These are phyloP conservation scores for Augochlorella aurata DNA, from an alignment of 2,888 invertebrate genomes.

Conservation along the genomic window DNA sequence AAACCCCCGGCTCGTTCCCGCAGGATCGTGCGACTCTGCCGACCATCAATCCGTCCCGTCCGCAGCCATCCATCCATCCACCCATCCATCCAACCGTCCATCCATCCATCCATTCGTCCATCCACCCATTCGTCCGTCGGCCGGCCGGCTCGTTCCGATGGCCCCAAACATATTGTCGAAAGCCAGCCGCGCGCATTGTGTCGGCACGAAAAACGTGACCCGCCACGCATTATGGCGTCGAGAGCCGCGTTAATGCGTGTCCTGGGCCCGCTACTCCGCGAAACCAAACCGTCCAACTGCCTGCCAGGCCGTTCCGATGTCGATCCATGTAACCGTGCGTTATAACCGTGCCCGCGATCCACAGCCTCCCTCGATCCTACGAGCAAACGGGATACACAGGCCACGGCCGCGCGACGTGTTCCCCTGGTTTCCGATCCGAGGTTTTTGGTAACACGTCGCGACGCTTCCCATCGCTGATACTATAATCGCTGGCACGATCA, in stretches of 20 bases:
- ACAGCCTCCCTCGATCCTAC: slow-evolving; percentile 22
- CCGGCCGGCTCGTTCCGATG: slow-evolving; percentile 64
- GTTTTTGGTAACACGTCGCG: slow-evolving; percentile 34
- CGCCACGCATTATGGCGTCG: slow-evolving; percentile 67
- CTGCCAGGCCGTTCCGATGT: slow-evolving; percentile 28
- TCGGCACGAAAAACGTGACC: slow-evolving; percentile 57
- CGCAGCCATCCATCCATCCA: slow-evolving; percentile 59
- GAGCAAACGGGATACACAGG: slow-evolving; percentile 32
- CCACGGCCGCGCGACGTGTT: too few relatives aligned
- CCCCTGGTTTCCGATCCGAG: too few relatives aligned
- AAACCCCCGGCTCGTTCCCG: slow-evolving; percentile 64
- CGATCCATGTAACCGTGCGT: slow-evolving; percentile 20
- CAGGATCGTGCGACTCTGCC: slow-evolving; percentile 37
- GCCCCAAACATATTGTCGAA: slow-evolving; percentile 73
- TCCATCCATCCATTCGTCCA: slow-evolving; percentile 54
- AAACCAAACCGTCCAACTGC: slow-evolving; percentile 43
- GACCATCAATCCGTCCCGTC: slow-evolving; percentile 41
- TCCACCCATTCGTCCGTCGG: slow-evolving; percentile 51
- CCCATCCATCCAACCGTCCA: slow-evolving; percentile 51
- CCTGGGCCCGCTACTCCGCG: slow-evolving; percentile 54
- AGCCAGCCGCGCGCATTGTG: slow-evolving; percentile 61
- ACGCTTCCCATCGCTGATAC: slow-evolving; percentile 43
- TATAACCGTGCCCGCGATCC: slow-evolving; percentile 8
- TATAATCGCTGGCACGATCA: slow-evolving; percentile 48
- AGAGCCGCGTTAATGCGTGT: slow-evolving; percentile 78